Percentiles rank a stretch among this genome's conserved stretches.
These are phyloP conservation scores for Ceratothoa steindachneri DNA, from an alignment of 2,888 invertebrate species.

Conservation along the genomic window DNA sequence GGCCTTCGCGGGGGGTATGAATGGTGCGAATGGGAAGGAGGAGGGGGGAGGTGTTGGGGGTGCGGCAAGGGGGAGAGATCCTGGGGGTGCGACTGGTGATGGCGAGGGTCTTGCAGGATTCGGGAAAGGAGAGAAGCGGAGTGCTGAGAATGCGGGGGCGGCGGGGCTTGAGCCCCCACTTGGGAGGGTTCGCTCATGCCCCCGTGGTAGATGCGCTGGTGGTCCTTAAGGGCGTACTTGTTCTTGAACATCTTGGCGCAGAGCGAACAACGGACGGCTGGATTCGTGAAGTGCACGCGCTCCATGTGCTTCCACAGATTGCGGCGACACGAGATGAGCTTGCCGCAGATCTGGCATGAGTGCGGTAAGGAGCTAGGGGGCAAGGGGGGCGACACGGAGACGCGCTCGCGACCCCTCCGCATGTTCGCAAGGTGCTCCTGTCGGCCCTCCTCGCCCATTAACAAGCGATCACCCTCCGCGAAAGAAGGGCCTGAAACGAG, in stretches of 20 bases:
- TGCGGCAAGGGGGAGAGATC: conserved; percentile 25
- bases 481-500: conserved; percentile 1
- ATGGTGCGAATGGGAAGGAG: conserved; percentile 26
- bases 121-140: conserved; percentile 39
- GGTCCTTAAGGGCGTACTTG: conserved; percentile 47
- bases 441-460: not conserved
- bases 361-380: conserved; percentile 46
- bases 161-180: conserved; percentile 21
- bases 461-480: not conserved
- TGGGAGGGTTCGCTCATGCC: conserved; percentile 41
- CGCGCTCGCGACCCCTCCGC: conserved; percentile 10
- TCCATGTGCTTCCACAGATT: conserved; percentile 48
- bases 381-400: conserved; percentile 37
- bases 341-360: conserved; percentile 46
- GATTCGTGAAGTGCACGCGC: conserved; percentile 47
- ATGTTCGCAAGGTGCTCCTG: conserved; percentile 2
- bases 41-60: conserved; percentile 29
- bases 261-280: conserved; percentile 46
- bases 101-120: conserved; percentile 44
- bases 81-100: conserved; percentile 25
- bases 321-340: conserved; percentile 46
- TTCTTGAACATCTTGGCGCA: conserved; percentile 47
- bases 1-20: conserved; percentile 9
- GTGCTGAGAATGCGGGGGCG: conserved; percentile 29
- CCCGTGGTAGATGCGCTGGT: conserved; percentile 47